Evolutionary conservation across 92 coral and sea anemone species (phyloP), one percentile per base, ranked within the genome.

Genomic region (Bergia sp.): DNA sequence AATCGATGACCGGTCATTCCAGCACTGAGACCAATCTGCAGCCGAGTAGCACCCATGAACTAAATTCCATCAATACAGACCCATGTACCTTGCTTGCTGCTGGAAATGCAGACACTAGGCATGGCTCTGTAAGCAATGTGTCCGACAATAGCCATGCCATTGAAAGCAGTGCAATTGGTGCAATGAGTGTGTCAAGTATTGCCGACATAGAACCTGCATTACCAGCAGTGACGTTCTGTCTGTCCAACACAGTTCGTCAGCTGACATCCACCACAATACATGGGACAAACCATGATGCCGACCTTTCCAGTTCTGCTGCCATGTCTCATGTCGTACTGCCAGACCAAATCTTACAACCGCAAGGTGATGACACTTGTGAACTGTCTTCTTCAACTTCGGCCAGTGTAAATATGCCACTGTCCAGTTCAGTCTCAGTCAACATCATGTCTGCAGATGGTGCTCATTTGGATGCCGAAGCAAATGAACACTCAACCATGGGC

Each of bases 291-390:
- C 79, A 67, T 85, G 92, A 49, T 76, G 85, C 88, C 87, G 83
- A 88, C 73, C 55, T 86, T 83, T 84, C 82, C 85, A 85, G 86
- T 80, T 73, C 82, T 64, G 99, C 92, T 10, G 82, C 96, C 78
- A 95, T 94, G 40, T 92, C 98, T 1, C 96, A 94, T 74, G 97
- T 96, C 40, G 94, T 90, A n/a, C 91, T 97, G 41, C 99, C 99
- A 3, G 99, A 97, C 45, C 93, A 97, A 76, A 96, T 97, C 80
- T 91, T 97, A 13, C 99, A 97, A 41, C 88, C 97, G 20, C 96
- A 92, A 39, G 91, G 94, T 9, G 99, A 97, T 37, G 99, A 96
- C 43, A 89, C 96, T 0, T 82, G 90, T 13, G 94, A 88, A 44
- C 79, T 94, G 41, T 81, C 94, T 37, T 90, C 93, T 1, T 79